Percentiles rank a stretch among this genome's conserved stretches.
These are phyloP conservation scores for Columba guinea DNA, from an alignment of 2,797 vertebrate species.

Conservation along the genomic window DNA sequence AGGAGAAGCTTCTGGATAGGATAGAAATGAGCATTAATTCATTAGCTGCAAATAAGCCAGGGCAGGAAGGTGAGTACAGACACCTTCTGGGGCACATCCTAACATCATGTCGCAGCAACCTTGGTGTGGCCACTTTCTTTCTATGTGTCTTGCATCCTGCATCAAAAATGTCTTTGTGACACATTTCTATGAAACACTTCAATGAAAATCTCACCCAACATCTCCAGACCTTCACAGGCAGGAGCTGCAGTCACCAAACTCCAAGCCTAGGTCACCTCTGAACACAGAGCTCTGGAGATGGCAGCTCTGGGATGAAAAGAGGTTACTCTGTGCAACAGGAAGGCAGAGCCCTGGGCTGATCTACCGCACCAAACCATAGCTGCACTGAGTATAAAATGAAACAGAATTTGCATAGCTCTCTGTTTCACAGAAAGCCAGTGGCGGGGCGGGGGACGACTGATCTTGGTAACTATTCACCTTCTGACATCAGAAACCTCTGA, in stretches of 20 bases:
- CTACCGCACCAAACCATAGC: not conserved
- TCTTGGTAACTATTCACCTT: conserved; percentile 27
- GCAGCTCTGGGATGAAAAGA: not conserved
- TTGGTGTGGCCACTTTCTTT: fast-evolving
- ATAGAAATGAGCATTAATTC: not conserved
- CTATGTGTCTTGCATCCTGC: not conserved
- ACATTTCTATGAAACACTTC: not conserved
- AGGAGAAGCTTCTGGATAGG: not conserved
- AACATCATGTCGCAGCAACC: not conserved
- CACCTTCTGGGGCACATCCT: not conserved
- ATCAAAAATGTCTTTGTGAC: not conserved
- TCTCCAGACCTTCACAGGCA: not conserved
- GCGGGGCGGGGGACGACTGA: not conserved
- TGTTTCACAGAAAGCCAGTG: not conserved
- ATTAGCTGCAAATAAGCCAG: not conserved
- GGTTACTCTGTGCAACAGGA: conserved; percentile 7
- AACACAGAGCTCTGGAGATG: not conserved
- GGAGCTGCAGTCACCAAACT: not conserved
- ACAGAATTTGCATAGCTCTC: conserved; percentile 48
- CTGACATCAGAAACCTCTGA: conserved; percentile 64
- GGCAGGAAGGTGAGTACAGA: not conserved
- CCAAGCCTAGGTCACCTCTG: not conserved
- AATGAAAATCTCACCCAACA: not conserved
- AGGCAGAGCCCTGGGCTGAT: not conserved
- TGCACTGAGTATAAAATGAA: conserved; percentile 45